Evolutionary conservation across 2,888 invertebrate species (phyloP).

Genomic region (Dryomyza anilis): DNA sequence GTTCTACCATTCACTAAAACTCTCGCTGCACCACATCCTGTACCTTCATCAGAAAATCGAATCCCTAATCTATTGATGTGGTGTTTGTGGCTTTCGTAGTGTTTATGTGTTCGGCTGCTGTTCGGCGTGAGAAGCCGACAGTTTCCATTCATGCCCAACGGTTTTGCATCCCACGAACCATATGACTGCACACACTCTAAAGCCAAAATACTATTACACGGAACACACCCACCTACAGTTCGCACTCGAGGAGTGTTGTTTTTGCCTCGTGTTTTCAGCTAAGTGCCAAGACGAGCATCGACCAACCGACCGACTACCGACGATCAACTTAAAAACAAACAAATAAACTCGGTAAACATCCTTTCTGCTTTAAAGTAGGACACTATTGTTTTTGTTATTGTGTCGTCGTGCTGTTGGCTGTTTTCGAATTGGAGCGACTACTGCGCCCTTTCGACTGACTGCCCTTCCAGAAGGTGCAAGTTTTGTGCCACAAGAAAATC

Average conservation of each 20-base stretch:
- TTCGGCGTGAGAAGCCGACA: too few species aligned
- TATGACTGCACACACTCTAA: background rate
- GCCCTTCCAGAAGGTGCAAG: background rate
- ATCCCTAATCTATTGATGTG: conserved; percentile 38
- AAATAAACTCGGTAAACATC: conserved; percentile 41
- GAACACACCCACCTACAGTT: background rate
- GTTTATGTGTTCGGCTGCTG: conserved; percentile 17
- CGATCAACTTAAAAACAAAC: conserved; percentile 40
- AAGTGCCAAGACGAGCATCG: conserved; percentile 14
- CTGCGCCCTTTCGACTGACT: background rate
- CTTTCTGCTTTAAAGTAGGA: conserved; percentile 34
- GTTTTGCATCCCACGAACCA: too few species aligned
- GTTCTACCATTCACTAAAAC: background rate
- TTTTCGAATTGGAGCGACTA: background rate
- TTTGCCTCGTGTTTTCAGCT: background rate
- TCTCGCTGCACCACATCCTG: background rate
- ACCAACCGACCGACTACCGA: conserved; percentile 7
- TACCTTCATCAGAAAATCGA: conserved; percentile 30
- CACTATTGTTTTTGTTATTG: background rate
- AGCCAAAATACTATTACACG: background rate
- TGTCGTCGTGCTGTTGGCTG: background rate
- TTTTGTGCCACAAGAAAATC: conserved; percentile 34
- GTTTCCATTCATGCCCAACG: conserved; percentile 5
- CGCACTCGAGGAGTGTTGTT: too few species aligned
- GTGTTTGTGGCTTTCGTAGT: conserved; percentile 31